phyloP scores from a whole-genome alignment of 2,113 vertebrate genomes.

The Acrocephalus arundinaceus region DNA sequence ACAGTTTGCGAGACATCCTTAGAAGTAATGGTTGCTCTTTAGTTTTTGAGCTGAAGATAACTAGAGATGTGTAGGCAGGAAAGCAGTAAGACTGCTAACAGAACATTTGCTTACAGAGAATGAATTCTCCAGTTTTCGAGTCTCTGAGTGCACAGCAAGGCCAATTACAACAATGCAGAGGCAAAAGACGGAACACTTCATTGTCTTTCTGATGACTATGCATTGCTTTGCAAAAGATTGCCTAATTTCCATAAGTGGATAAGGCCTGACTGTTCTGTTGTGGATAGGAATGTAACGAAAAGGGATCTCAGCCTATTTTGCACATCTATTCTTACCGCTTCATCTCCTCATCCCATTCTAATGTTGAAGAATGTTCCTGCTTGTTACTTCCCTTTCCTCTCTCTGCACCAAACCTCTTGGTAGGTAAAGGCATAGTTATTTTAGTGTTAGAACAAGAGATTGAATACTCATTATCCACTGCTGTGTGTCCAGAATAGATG shows the following conservation, averaged over 20 bases:
- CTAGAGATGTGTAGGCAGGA: neutral
- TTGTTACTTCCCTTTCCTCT: neutral
- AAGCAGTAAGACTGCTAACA: neutral
- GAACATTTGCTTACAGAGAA: neutral
- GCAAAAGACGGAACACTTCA: neutral
- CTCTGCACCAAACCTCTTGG: neutral
- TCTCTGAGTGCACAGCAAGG: neutral
- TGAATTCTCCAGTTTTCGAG: neutral
- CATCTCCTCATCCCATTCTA: neutral
- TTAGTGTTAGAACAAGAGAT: neutral
- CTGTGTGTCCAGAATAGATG: neutral
- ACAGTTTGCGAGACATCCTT: neutral
- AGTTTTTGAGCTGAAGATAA: neutral
- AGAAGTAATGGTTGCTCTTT: neutral
- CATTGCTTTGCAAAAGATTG: neutral
- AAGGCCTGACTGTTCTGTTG: neutral
- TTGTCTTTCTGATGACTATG: constrained; percentile 4
- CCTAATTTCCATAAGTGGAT: neutral
- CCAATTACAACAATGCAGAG: neutral
- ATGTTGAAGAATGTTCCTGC: neutral
- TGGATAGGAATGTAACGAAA: neutral
- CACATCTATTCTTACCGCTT: neutral
- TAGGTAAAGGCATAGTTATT: neutral
- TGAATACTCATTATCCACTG: neutral
- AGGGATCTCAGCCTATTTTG: neutral